Conservation (phyloP, 2,113 vertebrate genomes). For the Calonectris borealis region DNA sequence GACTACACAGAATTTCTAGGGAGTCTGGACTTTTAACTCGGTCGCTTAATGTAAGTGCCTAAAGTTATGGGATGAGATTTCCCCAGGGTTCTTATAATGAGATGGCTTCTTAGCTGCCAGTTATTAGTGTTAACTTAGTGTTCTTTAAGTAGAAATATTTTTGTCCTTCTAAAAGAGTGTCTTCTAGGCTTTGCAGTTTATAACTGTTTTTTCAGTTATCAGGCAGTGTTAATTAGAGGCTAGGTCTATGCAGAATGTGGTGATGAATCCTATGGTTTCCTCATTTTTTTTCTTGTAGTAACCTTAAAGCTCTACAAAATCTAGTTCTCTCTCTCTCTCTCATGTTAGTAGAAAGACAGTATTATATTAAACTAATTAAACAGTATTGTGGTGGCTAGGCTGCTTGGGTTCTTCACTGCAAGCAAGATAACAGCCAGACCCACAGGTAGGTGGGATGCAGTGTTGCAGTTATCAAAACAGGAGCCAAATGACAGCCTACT, state of each 20-base stretch:
- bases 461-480: background rate
- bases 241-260: background rate
- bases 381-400: background rate
- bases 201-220: background rate
- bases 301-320: background rate
- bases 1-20: background rate
- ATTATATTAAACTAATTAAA: background rate
- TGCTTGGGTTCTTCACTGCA: background rate
- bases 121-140: background rate
- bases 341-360: background rate
- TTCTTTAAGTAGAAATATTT: background rate
- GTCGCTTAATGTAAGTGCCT: background rate
- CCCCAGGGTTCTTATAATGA: background rate
- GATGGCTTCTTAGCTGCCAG: background rate
- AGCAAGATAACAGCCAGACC: background rate
- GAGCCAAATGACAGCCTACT: background rate
- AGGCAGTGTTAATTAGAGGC: background rate
- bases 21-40: background rate
- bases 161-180: background rate
- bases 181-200: background rate
- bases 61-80: background rate
- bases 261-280: background rate
- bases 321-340: background rate
- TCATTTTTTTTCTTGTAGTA: background rate
- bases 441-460: background rate